Evolutionary conservation across 2,113 vertebrate genomes (phyloP), one percentile per base, ranked within the genome.

Genomic region (Toxotes chatareus): DNA sequence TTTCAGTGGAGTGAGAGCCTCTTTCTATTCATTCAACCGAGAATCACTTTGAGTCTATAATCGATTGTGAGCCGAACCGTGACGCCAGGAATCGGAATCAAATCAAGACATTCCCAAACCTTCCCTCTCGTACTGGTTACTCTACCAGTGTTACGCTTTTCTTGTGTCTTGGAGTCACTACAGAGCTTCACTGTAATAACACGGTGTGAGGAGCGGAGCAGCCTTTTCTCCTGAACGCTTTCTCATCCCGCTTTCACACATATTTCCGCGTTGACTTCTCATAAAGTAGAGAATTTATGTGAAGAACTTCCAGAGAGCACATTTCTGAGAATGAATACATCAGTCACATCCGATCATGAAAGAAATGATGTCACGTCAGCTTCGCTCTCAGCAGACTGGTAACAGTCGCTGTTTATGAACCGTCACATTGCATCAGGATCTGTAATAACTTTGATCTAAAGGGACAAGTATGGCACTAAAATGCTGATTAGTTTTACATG

Each of bases 321-420:
- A 70, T 53, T 49, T 44, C 53, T 36, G 59, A 66, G 79, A 63
- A 74, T 31, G 66, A 74, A 42, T 59, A 8, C 68, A 76, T 71
- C 78, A 68, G 82, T 82, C 86, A 89, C 59, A 69, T 88, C 86
- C 49, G 44, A 77, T 85, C 80, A 82, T 51, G 73, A 85, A 74
- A 75, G 67, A 69, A 59, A 66, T 91, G 36, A 92, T 59, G 67
- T 92, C 87, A 89, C 65, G 44, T 75, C 69, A 44, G 62, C 46
- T 61, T 53, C 12, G 44, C 63, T 86, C 70, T 79, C 47, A 46
- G 65, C 62, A 31, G 44, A 56, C 64, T 68, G 85, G 65, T 74
- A 79, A 72, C 61, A 44, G 61, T 19, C 6, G 42, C 31, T 59
- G 72, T 87, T 91, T 80, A 73, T 62, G 69, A 82, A 85, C 57